Base-by-base conservation (phyloP, 2,113 vertebrate genomes). In the Phylloscopus whistleri region DNA sequence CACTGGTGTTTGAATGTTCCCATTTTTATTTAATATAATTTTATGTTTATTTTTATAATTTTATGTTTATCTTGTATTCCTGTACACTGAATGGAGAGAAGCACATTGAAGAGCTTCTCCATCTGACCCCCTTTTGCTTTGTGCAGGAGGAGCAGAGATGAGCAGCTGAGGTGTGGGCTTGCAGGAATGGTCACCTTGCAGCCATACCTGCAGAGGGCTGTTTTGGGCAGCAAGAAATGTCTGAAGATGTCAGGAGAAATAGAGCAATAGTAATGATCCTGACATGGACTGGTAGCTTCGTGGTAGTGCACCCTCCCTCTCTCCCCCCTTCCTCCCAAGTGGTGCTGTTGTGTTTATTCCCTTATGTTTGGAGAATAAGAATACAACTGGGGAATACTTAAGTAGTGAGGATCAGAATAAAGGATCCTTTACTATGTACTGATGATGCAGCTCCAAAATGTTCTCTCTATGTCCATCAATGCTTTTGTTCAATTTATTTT, bases 141-240 rank as follows among this genome's bases (percentile, higher is more conserved):
- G 2, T 58, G 18, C 18, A 53, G 43, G 30, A 70, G 64, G 37
- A 24, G 13, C 3, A 3, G n/a, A 52, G 62, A 16, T 30, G 81
- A 77, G 56, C 13, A 55, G 33, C 12, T 49, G 66, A 67, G 33
- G 24, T 3, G 0, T 48, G 44, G 79, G 33, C 53, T 64, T 8
- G 3, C 35, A 46, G 58, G 53, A 72, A 7, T 1, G 4, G 23
- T 30, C 2, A 3, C 60, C 41, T 84, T 0, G 0, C 39, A 81
- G 81, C 30, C 1, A 0, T 31, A 39, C 33, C 19, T 89, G 62
- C 28, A 46, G 67, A 43, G 46, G 12, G 9, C 24, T 64, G 49
- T n/a, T 80, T n/a, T 23, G 19, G 23, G 6, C 39, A 41, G 10
- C 49, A 26, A 21, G 44, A n/a, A 84, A 37, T 23, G 13, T 10